Conservation (phyloP, 1,140 invertebrate genomes). For the Nylanderia fulva region DNA sequence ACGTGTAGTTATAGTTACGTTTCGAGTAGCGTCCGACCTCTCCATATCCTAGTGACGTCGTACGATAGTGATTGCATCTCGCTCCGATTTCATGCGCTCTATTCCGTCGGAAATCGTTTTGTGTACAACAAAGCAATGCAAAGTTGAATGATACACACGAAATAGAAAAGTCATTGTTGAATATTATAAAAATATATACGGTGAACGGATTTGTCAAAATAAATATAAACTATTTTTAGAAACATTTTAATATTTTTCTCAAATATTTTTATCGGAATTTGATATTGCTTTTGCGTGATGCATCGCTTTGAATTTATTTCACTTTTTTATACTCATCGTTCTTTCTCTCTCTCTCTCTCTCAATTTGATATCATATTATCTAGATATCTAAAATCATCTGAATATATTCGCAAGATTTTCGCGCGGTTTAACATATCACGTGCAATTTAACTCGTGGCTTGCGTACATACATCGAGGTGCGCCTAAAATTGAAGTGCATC, state of each 20-base stretch:
- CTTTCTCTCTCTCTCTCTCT: no score
- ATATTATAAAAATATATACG: constrained; percentile 9
- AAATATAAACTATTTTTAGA: no score
- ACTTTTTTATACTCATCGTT: background rate
- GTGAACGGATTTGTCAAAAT: background rate
- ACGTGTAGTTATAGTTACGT: constrained; percentile 9
- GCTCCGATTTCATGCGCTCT: constrained; percentile 18
- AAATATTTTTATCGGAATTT: background rate
- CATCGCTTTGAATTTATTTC: background rate
- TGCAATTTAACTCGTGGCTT: constrained; percentile 8
- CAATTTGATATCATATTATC: background rate
- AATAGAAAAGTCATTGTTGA: background rate
- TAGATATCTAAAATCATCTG: background rate
- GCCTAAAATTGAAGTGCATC: constrained; percentile 2
- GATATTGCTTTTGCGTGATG: background rate
- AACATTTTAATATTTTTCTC: no score
- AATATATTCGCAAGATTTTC: background rate
- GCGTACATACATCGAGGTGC: background rate
- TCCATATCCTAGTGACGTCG: constrained; percentile 14
- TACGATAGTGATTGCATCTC: constrained; percentile 32
- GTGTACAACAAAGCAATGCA: constrained; percentile 1
- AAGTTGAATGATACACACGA: background rate
- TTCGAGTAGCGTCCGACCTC: constrained; percentile 12
- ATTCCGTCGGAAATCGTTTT: constrained; percentile 8
- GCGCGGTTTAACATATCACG: background rate